A percentile compares a stretch with the other conserved stretches of the same genome.
Evolutionary conservation across 2,888 invertebrate genomes (phyloP).

Genomic region (Drosophila maculinotata): DNA sequence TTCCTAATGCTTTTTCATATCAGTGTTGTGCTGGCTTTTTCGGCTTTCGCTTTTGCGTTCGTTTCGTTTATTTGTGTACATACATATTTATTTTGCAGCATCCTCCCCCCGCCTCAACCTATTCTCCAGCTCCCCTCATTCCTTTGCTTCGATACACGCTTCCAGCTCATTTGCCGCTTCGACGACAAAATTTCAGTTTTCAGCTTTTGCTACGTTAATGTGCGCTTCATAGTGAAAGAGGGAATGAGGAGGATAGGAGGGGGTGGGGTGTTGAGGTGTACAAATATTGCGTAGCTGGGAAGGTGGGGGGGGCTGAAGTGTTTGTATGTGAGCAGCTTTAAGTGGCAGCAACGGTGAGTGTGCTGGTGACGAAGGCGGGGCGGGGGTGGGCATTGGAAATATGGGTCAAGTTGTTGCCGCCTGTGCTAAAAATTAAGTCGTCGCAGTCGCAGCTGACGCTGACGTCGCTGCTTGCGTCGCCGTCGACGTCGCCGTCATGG

Average conservation of each 20-base stretch:
- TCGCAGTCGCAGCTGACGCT: constrained; percentile 29
- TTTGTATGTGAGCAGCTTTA: constrained; percentile 67
- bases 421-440: constrained; percentile 78
- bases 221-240: constrained; percentile 25
- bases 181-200: constrained; percentile 77
- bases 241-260: not conserved
- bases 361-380: constrained; percentile 9
- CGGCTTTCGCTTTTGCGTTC: constrained; percentile 54
- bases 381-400: constrained; percentile 63
- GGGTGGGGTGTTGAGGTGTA: constrained; percentile 41
- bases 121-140: constrained; percentile 3
- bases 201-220: constrained; percentile 65
- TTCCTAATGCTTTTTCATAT: constrained; percentile 8
- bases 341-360: constrained; percentile 62
- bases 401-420: constrained; percentile 80
- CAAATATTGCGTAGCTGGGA: constrained; percentile 31
- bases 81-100: constrained; percentile 76
- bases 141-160: constrained; percentile 58
- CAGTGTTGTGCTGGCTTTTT: constrained; percentile 41
- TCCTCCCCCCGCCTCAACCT: constrained; percentile 6
- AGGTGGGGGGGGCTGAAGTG: constrained; percentile 38
- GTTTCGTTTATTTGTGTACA: constrained; percentile 62
- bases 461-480: constrained; percentile 18
- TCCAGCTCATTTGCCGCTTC: constrained; percentile 80
- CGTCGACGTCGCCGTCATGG: constrained; percentile 55